Percentiles rank a stretch among this genome's conserved stretches.
These are phyloP conservation scores for Nezara viridula DNA, from an alignment of 2,888 invertebrate genomes.

Conservation along the genomic window DNA sequence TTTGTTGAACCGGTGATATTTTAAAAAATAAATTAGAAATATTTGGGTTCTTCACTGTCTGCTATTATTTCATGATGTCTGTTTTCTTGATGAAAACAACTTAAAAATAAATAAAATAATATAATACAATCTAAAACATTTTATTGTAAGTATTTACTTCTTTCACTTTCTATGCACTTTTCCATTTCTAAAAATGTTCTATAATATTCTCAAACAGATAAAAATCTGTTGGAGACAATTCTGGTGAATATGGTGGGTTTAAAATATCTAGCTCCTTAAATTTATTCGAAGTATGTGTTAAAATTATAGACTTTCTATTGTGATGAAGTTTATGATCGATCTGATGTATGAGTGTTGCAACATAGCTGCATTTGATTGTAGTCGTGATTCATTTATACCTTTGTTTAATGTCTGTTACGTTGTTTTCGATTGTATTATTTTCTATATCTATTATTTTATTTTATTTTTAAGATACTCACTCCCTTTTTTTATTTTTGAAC, in stretches of 20 bases:
- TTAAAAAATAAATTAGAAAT: not conserved
- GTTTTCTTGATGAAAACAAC: not conserved
- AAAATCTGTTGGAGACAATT: too few relatives aligned
- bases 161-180: not conserved
- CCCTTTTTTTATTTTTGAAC: too few relatives aligned
- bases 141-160: not conserved
- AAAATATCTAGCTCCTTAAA: not conserved
- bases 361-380: too few relatives aligned
- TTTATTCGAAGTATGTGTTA: not conserved
- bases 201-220: too few relatives aligned
- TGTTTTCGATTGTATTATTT: too few relatives aligned
- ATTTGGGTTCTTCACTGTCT: not conserved
- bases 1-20: not conserved
- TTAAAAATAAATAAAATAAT: not conserved
- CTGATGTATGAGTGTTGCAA: too few relatives aligned
- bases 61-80: not conserved
- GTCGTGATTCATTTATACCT: too few relatives aligned
- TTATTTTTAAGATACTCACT: too few relatives aligned
- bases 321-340: not conserved
- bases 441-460: too few relatives aligned
- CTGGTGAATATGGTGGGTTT: too few relatives aligned
- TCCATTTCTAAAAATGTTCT: not conserved
- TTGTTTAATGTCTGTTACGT: too few relatives aligned
- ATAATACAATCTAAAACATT: not conserved
- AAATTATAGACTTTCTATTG: not conserved